Conservation (phyloP, 92 coral and sea anemone genomes). For the Zoanthus solanderi region DNA sequence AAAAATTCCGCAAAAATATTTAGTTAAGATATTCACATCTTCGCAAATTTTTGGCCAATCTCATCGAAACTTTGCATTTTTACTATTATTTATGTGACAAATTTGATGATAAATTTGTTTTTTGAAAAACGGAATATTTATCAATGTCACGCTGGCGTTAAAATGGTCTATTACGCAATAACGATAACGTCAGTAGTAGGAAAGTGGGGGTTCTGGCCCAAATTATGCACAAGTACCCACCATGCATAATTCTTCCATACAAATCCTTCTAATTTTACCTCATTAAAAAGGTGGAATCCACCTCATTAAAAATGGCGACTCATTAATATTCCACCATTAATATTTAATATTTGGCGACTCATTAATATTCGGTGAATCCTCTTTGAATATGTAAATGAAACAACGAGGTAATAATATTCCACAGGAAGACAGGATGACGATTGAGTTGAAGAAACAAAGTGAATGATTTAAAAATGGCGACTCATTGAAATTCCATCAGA, state of each 20-base stretch:
- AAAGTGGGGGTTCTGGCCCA: neutral
- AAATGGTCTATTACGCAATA: neutral
- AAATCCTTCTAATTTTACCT: neutral
- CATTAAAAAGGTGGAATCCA: constrained; percentile 2
- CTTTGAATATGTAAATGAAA: neutral
- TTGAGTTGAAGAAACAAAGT: constrained; percentile 6
- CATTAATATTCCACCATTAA: neutral
- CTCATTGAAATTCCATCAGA: constrained; percentile 3
- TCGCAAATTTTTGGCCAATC: too few species aligned
- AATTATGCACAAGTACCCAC: neutral
- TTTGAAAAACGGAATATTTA: too few species aligned
- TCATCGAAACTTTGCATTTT: too few species aligned
- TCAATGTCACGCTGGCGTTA: too few species aligned
- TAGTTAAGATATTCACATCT: too few species aligned
- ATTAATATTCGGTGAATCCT: neutral
- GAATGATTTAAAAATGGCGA: neutral
- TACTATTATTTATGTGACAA: too few species aligned
- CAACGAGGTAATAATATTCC: constrained; percentile 1
- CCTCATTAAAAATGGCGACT: neutral
- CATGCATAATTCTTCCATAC: constrained; percentile 1
- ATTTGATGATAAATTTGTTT: too few species aligned
- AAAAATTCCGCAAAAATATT: too few species aligned
- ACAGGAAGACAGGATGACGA: constrained; percentile 6
- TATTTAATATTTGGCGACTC: neutral
- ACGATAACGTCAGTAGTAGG: neutral